Evolutionary conservation across 2,888 invertebrate genomes (phyloP), one percentile per base, ranked within the genome.

Genomic region (Dolomedes plantarius): DNA sequence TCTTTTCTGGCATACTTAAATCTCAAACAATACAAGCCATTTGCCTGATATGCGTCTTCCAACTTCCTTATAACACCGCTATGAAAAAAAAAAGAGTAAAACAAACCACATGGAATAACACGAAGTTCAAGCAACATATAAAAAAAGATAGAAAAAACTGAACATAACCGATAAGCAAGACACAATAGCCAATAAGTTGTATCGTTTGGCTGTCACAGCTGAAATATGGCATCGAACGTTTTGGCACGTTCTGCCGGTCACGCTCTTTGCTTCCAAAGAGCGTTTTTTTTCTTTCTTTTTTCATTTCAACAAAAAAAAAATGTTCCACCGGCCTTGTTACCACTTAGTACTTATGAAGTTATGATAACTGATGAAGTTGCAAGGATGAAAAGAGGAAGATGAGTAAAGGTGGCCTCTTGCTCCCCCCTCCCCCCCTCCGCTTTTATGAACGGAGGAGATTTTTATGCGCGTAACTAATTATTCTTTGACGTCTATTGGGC

Each of bases 181-280:
- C 73, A 77, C 83, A 83, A 83, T 83, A 77, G 83, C 73, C 83
- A 85, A 85, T 85, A 85, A 77, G 77, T 85, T 72, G 50, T 64
- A 85, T 85, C 83, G 83, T 85, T 85, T 85, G 77, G 56, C 72
- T 73, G 83, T 78, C 83, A 85, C 67, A 85, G 67, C 72, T 85
- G 83, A 85, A 85, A 85, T 77, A 85, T 85, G 83, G 77, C 77
- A 65, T 68, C 67, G 77, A 85, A 73, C 72, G 72, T 85, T 85
- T 85, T 85, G 83, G 83, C 83, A 85, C 83, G 77, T 85, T 85
- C 56, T 72, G 31, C 73, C 39, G 77, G 83, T 85, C 83, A 85
- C 77, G 83, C 83, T 85, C 77, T 77, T 85, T 85, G 77, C 72
- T 73, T 68, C 56, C 83, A 68, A 68, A 67, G 68, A 73, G 71